These are phyloP conservation scores for Unio delphinus DNA, from an alignment of 2,888 invertebrate genomes.

Conservation along the genomic window DNA sequence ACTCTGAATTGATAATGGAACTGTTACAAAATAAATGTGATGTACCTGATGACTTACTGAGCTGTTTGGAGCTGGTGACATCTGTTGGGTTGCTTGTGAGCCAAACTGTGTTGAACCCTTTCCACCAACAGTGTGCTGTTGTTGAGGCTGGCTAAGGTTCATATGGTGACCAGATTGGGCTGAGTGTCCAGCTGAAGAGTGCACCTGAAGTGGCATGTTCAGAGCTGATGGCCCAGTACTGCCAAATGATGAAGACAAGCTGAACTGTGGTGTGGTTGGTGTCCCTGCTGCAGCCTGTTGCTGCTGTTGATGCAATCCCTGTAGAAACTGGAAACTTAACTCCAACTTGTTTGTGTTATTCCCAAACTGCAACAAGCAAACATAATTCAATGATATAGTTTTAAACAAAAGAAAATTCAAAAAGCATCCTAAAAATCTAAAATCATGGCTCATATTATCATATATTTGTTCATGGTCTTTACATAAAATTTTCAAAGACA, in stretches of 20 bases:
- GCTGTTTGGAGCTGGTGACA: conserved; percentile 28
- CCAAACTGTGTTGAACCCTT: conserved; percentile 35
- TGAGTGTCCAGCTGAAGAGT: too few species aligned
- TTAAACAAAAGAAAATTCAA: background rate
- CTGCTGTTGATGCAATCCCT: conserved; percentile 60
- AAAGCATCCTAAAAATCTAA: background rate
- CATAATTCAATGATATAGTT: background rate
- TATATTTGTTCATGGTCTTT: too few species aligned
- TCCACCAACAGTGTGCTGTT: conserved; percentile 32
- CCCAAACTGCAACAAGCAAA: conserved; percentile 10
- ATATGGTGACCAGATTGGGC: too few species aligned
- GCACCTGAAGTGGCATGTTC: conserved; percentile 46
- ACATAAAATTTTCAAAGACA: too few species aligned
- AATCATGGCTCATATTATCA: too few species aligned
- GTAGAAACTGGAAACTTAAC: conserved; percentile 43
- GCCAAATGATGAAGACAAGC: too few species aligned
- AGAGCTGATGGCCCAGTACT: conserved; percentile 20
- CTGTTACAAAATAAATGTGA: background rate
- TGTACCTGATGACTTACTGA: conserved; percentile 46
- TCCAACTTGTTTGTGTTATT: conserved; percentile 30
- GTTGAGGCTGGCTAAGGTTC: too few species aligned
- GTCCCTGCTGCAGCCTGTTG: conserved; percentile 45
- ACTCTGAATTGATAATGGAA: too few species aligned
- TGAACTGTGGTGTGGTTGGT: too few species aligned
- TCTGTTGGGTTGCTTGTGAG: conserved; percentile 39